These are phyloP conservation scores for Alethe castanea DNA, from an alignment of 2,113 vertebrate species.

Conservation along the genomic window DNA sequence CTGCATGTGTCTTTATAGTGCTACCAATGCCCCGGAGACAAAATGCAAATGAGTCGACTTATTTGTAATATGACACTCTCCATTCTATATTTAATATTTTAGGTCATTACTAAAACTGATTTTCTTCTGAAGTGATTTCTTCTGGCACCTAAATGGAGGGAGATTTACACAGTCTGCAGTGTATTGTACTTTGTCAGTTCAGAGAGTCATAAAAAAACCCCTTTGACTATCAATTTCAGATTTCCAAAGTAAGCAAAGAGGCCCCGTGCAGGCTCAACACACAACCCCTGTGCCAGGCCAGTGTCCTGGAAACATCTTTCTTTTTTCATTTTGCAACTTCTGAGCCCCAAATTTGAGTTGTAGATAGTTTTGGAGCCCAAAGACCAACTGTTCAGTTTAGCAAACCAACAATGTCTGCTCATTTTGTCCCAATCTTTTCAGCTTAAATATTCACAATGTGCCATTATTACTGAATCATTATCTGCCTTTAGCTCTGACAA, in stretches of 20 bases:
- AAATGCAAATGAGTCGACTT: constrained; percentile 66
- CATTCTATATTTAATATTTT: constrained; percentile 67
- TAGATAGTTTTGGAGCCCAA: constrained; percentile 70
- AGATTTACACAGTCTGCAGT: constrained; percentile 34
- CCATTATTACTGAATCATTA: constrained; percentile 92
- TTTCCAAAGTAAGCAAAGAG: constrained; percentile 32
- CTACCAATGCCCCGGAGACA: constrained; percentile 57
- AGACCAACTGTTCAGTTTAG: constrained; percentile 79
- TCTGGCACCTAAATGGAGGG: constrained; percentile 55
- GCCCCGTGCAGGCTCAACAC: constrained; percentile 30
- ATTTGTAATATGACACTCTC: constrained; percentile 61
- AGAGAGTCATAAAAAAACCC: not conserved
- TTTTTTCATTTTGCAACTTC: constrained; percentile 62
- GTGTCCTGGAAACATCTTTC: constrained; percentile 44
- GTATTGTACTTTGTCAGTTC: constrained; percentile 41
- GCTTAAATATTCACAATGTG: constrained; percentile 90
- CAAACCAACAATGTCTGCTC: constrained; percentile 81
- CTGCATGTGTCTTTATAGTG: constrained; percentile 43
- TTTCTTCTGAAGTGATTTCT: constrained; percentile 62
- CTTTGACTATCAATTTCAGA: constrained; percentile 35
- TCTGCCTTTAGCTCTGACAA: constrained; percentile 90
- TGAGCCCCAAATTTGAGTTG: constrained; percentile 70
- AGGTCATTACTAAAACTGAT: constrained; percentile 55
- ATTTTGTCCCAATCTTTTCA: constrained; percentile 82
- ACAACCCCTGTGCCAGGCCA: not conserved